Evolutionary conservation across 2,113 vertebrate species (phyloP), one percentile per base, ranked within the genome.

Genomic region (Artemisiospiza belli): DNA sequence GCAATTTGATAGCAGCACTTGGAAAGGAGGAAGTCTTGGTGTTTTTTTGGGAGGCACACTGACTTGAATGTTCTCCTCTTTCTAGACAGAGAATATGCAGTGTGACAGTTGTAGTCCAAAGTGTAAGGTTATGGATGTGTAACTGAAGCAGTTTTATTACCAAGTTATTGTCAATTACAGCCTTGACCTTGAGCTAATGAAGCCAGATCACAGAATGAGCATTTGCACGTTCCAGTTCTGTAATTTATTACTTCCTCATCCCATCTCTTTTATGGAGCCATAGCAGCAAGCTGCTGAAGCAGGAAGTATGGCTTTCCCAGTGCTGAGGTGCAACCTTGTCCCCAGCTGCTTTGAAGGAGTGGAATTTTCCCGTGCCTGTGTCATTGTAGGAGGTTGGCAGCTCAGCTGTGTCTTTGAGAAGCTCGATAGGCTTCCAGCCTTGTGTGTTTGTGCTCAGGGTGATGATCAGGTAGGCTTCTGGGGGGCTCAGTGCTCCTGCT

Each of bases 301-400:
- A 88, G 92, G 95, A 95, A 91, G 54, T 6, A 3, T 21, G 15
- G 19, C 68, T 92, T 86, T 55, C 52, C 17, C 13, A 63, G 57
- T 0, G 1, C 76, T 57, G 67, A 90, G 63, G 59, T 77, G 68
- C 82, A 95, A 17, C 73, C 68, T 89, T 88, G 76, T 88, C 47
- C 70, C 33, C 68, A 90, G 76, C 47, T 5, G 5, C 80, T 62
- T 21, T 44, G 61, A 28, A 83, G 83, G 83, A 94, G 24, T 75
- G 94, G 96, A 95, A 90, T 93, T 94, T 97, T 94, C 94, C 92
- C 92, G 57, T 31, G 61, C 37, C 72, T 24, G 3, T 86, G 11
- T 81, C 10, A 0, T 10, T 54, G 55, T 11, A 39, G 91, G 59
- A 94, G 23, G 19, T 4, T 54, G 51, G 61, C 61, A 69, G 89